phyloP scores from a whole-genome alignment of 2,113 vertebrate species.

The Chiloscyllium plagiosum region DNA sequence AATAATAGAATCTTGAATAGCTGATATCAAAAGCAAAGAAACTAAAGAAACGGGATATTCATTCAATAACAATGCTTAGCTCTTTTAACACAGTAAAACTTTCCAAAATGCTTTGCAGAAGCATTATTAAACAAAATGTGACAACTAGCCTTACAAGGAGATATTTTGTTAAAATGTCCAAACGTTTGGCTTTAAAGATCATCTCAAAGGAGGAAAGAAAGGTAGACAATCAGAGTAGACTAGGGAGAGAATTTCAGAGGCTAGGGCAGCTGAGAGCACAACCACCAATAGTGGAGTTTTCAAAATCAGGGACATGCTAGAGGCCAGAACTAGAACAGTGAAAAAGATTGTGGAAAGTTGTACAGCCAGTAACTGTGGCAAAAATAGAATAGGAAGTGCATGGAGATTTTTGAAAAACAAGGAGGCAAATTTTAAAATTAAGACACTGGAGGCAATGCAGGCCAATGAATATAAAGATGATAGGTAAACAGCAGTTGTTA shows the following conservation, averaged over 20 bases:
- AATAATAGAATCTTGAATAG: too few relatives aligned
- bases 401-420: background rate
- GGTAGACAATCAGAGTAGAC: too few relatives aligned
- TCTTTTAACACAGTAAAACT: too few relatives aligned
- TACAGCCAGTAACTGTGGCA: background rate
- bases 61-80: too few relatives aligned
- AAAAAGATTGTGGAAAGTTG: background rate
- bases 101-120: too few relatives aligned
- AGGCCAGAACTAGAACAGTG: background rate
- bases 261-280: background rate
- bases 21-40: too few relatives aligned
- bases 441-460: background rate
- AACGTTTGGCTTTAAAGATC: background rate
- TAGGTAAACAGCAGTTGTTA: background rate
- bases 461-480: background rate
- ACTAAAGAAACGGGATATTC: too few relatives aligned
- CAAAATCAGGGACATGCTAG: background rate
- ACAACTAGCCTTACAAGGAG: too few relatives aligned
- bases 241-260: background rate
- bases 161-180: too few relatives aligned
- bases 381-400: background rate
- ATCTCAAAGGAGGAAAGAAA: background rate
- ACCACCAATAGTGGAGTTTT: background rate
- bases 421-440: background rate
- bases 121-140: too few relatives aligned